Conservation (phyloP, 1,140 invertebrate genomes). For the Drosophila auraria region DNA sequence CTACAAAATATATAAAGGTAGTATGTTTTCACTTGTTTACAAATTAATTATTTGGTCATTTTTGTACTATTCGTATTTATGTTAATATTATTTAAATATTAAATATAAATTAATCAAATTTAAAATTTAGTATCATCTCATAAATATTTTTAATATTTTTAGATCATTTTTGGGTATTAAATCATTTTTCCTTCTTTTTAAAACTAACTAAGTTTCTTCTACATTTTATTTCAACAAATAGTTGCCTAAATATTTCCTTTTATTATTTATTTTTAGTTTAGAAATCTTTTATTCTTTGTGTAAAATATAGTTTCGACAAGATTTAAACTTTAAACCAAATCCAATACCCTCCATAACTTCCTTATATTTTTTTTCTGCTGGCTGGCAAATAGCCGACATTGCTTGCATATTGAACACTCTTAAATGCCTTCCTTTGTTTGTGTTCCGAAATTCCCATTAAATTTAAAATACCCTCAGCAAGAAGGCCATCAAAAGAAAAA, state of each 20-base stretch:
- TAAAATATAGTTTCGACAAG: not conserved
- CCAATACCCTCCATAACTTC: not conserved
- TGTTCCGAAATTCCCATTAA: not conserved
- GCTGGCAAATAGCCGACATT: not conserved
- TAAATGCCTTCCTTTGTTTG: slow-evolving; percentile 6
- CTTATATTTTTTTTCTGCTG: not conserved
- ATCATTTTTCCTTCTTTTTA: no score
- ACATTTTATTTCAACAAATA: no score
- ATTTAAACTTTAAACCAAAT: not conserved
- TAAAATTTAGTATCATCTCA: no score
- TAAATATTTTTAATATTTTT: no score
- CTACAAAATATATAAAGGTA: not conserved
- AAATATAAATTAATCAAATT: no score
- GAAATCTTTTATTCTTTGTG: not conserved
- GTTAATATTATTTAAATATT: no score
- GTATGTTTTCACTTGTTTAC: not conserved
- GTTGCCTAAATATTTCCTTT: no score
- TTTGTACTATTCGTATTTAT: no score
- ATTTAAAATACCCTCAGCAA: slow-evolving; percentile 8
- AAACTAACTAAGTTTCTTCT: no score
- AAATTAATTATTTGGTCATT: no score
- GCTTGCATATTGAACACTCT: slow-evolving; percentile 5
- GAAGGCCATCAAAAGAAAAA: slow-evolving; percentile 6
- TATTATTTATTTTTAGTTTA: not conserved
- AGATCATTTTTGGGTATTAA: no score